Conservation (phyloP, 2,113 vertebrate species). For the Anolis carolinensis region DNA sequence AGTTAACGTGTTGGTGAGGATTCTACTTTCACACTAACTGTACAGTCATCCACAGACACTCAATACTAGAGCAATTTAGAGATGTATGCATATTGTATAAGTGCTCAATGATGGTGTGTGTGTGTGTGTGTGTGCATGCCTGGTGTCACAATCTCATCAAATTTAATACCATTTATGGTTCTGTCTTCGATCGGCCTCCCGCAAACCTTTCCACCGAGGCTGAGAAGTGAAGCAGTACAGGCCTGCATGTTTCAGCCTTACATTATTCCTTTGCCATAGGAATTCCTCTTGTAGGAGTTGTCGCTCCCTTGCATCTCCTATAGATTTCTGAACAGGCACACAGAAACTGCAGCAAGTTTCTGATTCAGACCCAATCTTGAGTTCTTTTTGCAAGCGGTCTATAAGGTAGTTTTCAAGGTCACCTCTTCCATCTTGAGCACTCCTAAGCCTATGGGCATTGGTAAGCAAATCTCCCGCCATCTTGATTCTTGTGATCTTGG, state of each 20-base stretch:
- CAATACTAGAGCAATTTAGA: background rate
- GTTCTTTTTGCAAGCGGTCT: conserved; percentile 75
- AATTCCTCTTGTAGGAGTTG: conserved; percentile 44
- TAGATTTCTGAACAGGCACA: conserved; percentile 40
- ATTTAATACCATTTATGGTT: conserved; percentile 52
- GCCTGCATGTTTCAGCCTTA: conserved; percentile 56
- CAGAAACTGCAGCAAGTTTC: conserved; percentile 46
- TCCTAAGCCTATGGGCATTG: conserved; percentile 75
- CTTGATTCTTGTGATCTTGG: conserved; percentile 75
- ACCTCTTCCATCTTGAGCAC: conserved; percentile 64
- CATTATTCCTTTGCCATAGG: conserved; percentile 44
- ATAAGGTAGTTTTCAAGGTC: conserved; percentile 82
- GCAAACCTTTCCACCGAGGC: conserved; percentile 36
- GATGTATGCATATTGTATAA: rapidly evolving
- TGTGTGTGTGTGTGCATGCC: too few species aligned
- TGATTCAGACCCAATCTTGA: conserved; percentile 57
- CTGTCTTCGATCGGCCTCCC: conserved; percentile 47
- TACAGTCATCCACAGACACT: background rate
- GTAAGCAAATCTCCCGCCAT: conserved; percentile 78
- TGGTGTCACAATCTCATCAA: background rate
- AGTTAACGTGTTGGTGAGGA: background rate
- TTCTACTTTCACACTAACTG: background rate
- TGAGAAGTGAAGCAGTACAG: conserved; percentile 37
- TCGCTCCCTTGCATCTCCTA: conserved; percentile 43
- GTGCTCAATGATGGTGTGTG: conserved; percentile 12